Percentiles rank a stretch among this genome's conserved stretches.
Evolutionary conservation across 2,797 vertebrate genomes (phyloP).

Genomic region (Phoebastria nigripes): DNA sequence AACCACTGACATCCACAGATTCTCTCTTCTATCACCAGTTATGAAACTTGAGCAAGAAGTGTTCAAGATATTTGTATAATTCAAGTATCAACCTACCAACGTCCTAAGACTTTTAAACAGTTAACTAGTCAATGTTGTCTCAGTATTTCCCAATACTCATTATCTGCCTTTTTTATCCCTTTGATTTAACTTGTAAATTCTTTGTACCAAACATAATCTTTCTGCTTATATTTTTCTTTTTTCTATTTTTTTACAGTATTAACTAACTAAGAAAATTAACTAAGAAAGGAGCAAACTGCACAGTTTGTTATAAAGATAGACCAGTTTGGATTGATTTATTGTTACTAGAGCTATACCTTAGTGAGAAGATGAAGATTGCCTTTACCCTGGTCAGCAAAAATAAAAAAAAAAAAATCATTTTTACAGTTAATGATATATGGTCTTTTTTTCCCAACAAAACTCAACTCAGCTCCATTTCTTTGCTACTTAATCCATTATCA

Average conservation of each 20-base stretch:
- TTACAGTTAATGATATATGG: neutral
- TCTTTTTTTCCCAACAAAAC: neutral
- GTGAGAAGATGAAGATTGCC: neutral
- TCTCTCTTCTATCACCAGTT: neutral
- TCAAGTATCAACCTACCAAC: neutral
- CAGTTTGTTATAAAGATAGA: neutral
- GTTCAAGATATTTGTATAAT: neutral
- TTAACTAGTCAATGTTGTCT: neutral
- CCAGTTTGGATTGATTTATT: neutral
- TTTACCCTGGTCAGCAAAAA: neutral
- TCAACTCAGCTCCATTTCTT: neutral
- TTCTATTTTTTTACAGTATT: neutral
- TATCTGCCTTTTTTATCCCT: neutral
- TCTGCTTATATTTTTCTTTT: neutral
- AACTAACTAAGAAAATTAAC: neutral
- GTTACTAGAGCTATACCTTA: neutral
- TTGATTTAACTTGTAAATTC: neutral
- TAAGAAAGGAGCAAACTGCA: neutral
- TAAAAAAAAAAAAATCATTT: neutral
- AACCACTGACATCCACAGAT: neutral
- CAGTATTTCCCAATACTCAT: neutral
- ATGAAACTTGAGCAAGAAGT: neutral
- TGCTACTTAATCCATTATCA: neutral
- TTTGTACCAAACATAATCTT: neutral
- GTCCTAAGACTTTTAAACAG: neutral